phyloP scores from a whole-genome alignment of 1,140 invertebrate species.

The Bursaphelenchus mucronatus region DNA sequence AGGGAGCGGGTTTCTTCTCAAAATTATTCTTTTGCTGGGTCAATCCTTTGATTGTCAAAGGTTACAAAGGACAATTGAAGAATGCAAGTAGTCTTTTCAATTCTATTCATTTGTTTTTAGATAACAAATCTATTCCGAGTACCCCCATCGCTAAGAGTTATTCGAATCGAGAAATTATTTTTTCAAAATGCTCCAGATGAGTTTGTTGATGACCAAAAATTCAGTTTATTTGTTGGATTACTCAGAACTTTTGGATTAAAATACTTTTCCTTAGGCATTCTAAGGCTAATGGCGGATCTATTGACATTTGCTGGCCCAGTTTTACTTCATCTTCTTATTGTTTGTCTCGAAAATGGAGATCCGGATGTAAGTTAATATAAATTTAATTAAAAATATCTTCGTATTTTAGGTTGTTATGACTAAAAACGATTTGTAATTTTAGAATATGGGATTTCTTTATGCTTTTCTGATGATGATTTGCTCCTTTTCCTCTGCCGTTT shows the following conservation, averaged over 20 bases:
- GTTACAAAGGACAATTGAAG: constrained; percentile 45
- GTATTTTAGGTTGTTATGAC: constrained; percentile 59
- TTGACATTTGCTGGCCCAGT: constrained; percentile 81
- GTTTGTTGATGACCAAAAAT: constrained; percentile 43
- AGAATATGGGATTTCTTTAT: constrained; percentile 35
- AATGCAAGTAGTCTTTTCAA: constrained; percentile 27
- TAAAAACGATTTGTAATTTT: constrained; percentile 9
- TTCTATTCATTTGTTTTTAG: constrained; percentile 36
- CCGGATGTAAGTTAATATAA: constrained; percentile 72
- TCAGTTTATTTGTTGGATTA: constrained; percentile 71
- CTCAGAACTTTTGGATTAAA: constrained; percentile 77
- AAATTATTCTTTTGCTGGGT: constrained; percentile 57
- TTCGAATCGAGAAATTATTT: constrained; percentile 44
- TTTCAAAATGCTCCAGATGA: constrained; percentile 40
- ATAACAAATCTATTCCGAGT: constrained; percentile 50
- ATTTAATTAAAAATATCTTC: constrained; percentile 72
- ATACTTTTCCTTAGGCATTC: constrained; percentile 80
- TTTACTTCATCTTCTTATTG: constrained; percentile 76
- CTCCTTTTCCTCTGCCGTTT: constrained; percentile 69
- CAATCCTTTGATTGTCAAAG: constrained; percentile 52
- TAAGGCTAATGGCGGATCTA: constrained; percentile 78
- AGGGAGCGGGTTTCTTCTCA: constrained; percentile 42
- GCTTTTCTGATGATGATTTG: constrained; percentile 55
- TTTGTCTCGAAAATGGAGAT: constrained; percentile 71
- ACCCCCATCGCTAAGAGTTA: constrained; percentile 47